Percentiles rank a stretch among this genome's conserved stretches.
Evolutionary conservation across 1,140 invertebrate genomes (phyloP).

Genomic region (Anadara kagoshimensis): DNA sequence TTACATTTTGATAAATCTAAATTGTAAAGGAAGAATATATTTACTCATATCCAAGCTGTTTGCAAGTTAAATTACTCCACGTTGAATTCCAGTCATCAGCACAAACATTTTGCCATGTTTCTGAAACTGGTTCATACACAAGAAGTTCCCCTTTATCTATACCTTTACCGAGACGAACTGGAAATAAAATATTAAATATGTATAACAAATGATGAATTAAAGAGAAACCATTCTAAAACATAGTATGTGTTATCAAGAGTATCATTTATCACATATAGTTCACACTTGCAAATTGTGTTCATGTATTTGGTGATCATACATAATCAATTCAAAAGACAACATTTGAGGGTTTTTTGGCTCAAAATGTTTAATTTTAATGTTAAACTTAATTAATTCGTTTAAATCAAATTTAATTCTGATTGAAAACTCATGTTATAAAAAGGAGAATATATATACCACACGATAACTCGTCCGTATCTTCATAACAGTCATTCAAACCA

Average conservation of each 20-base stretch:
- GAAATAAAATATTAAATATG: constrained; percentile 8
- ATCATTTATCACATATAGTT: too few species aligned
- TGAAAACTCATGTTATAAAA: background rate
- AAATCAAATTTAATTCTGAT: too few species aligned
- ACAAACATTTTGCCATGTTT: constrained; percentile 53
- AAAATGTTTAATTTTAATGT: too few species aligned
- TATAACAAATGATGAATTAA: background rate
- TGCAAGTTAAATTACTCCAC: constrained; percentile 44
- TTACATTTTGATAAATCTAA: background rate
- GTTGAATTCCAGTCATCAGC: constrained; percentile 48
- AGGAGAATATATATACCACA: constrained; percentile 70
- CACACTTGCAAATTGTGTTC: too few species aligned
- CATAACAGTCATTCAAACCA: constrained; percentile 70
- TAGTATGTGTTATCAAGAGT: too few species aligned
- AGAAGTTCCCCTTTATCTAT: constrained; percentile 30
- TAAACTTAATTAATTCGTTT: too few species aligned
- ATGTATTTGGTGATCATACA: too few species aligned
- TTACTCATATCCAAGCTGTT: constrained; percentile 59
- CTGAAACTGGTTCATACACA: constrained; percentile 32
- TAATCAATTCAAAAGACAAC: too few species aligned
- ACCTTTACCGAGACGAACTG: constrained; percentile 49
- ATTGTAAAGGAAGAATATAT: background rate
- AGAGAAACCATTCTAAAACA: background rate
- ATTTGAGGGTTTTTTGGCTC: too few species aligned
- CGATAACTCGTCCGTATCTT: constrained; percentile 71